Evolutionary conservation across 2,113 vertebrate genomes (phyloP), one percentile per base, ranked within the genome.

Genomic region (Pavo muticus): DNA sequence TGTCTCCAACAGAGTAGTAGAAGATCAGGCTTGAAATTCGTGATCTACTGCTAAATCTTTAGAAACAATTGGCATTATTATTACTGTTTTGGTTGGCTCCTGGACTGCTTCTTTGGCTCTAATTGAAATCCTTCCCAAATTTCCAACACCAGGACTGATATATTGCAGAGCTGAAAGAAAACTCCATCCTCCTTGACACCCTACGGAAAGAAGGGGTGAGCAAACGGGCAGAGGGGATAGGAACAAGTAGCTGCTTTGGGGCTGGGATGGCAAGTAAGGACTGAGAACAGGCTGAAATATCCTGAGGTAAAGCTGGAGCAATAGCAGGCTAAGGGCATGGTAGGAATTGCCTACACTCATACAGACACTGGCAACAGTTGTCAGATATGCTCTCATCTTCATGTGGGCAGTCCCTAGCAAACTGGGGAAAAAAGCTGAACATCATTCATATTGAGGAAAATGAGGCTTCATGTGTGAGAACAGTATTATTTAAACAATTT

Each of bases 21-120:
- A 88, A 69, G 10, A 92, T 19, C 19, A 60, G 15, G 39, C 65
- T 89, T 81, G 32, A 90, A 75, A 76, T 81, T 87, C 64, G 29
- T 76, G 11, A 57, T 65, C 83, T 88, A 64, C 56, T 64, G 23
- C 32, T 86, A 65, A 39, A 30, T 47, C 60, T 68, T 64, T 20
- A 78, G 73, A 74, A 91, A 87, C 54, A 87, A 93, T 4, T 61
- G 37, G 24, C 47, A 40, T 68, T 60, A 40, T 10, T 69, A 52
- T 39, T 70, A 56, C 14, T 40, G 30, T 47, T 84, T 78, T 86
- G 20, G 70, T 13, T 57, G 23, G 40, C 20, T 83, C 57, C 50
- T 37, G 8, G 42, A 60, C 30, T 61, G 52, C 59, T 76, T 25
- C 40, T 48, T 86, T 60, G n/a, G 42, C 24, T 78, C 44, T 57